These are phyloP conservation scores for Tetranychus cinnabarinus DNA, from an alignment of 1,140 invertebrate genomes.

Conservation along the genomic window DNA sequence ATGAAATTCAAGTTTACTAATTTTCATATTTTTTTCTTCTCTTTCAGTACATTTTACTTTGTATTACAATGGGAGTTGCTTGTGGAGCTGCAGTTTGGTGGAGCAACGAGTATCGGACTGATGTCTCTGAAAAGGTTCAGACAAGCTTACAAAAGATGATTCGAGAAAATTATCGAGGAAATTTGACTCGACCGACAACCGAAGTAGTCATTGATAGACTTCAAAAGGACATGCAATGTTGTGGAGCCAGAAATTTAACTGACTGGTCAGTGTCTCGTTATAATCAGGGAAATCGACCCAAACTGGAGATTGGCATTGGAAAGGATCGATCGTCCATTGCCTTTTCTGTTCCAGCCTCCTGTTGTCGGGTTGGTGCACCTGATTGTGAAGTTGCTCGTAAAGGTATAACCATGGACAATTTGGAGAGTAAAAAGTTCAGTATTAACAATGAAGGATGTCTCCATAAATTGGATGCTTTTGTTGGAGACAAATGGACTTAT, in stretches of 20 bases:
- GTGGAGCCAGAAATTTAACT: slow-evolving; percentile 13
- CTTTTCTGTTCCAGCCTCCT: slow-evolving; percentile 6
- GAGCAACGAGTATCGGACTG: slow-evolving; percentile 1
- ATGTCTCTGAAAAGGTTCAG: slow-evolving; percentile 30
- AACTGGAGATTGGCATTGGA: background rate
- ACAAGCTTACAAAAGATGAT: slow-evolving; percentile 36
- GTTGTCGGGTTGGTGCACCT: background rate
- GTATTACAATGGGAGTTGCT: slow-evolving; percentile 6
- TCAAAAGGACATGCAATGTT: slow-evolving; percentile 12
- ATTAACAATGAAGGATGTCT: slow-evolving; percentile 5
- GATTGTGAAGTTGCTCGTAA: background rate
- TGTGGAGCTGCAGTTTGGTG: slow-evolving; percentile 6
- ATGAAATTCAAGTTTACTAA: no score
- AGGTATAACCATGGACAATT: background rate
- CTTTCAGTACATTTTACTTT: slow-evolving; percentile 9
- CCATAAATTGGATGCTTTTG: slow-evolving; percentile 5
- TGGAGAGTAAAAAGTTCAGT: background rate
- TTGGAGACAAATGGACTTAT: slow-evolving; percentile 3
- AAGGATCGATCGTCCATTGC: background rate
- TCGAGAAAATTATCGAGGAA: slow-evolving; percentile 36
- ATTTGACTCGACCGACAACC: slow-evolving; percentile 17
- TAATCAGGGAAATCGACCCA: background rate
- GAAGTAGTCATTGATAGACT: slow-evolving; percentile 8
- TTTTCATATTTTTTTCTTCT: background rate
- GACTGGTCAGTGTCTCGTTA: slow-evolving; percentile 11